Evolutionary conservation across 2,113 vertebrate genomes (phyloP).

Genomic region (Anguilla rostrata): DNA sequence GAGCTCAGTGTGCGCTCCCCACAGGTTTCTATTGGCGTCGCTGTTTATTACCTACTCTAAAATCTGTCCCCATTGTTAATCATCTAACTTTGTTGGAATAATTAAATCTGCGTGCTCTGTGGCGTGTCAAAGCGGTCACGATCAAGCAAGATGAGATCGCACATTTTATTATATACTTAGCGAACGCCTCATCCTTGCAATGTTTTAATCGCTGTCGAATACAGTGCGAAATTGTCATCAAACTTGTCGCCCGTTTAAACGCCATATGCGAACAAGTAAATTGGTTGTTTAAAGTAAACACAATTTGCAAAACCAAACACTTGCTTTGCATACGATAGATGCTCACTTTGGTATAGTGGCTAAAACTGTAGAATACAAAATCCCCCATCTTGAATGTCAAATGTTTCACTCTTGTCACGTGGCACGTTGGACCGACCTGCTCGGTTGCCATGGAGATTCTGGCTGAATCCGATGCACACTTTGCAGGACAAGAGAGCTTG

Average conservation of each 20-base stretch:
- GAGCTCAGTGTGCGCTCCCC: too few species aligned
- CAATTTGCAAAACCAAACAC: neutral
- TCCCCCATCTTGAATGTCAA: neutral
- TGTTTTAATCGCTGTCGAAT: too few species aligned
- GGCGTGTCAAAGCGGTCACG: neutral
- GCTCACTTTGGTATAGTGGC: neutral
- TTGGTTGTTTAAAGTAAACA: neutral
- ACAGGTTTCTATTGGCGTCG: too few species aligned
- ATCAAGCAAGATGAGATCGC: neutral
- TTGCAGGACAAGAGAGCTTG: conserved; percentile 1
- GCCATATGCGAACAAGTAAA: neutral
- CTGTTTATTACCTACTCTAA: too few species aligned
- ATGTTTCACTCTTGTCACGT: neutral
- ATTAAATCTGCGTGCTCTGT: neutral
- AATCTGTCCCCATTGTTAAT: neutral
- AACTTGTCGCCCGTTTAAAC: neutral
- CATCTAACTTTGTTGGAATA: neutral
- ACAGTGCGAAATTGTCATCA: neutral
- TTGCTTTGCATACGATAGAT: neutral
- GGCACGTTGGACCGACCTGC: neutral
- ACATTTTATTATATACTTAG: neutral
- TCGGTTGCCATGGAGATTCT: conserved; percentile 20
- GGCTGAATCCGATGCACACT: conserved; percentile 8
- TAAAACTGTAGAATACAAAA: neutral
- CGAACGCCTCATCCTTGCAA: too few species aligned